Evolutionary conservation across 2,797 vertebrate species (phyloP).

Genomic region (Takifugu rubripes): DNA sequence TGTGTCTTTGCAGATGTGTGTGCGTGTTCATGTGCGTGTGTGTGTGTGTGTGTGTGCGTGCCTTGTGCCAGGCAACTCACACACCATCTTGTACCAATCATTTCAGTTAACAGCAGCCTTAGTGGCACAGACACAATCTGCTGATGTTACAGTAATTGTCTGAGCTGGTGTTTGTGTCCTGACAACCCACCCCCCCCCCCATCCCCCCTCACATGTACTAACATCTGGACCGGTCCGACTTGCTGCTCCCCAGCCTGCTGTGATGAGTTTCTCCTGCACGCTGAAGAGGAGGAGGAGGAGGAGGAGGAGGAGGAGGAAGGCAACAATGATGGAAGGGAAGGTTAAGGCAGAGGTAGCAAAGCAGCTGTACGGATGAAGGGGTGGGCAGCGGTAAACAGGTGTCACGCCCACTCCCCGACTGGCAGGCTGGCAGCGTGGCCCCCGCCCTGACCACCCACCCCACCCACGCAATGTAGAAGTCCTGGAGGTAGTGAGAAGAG

Average conservation of each 20-base stretch:
- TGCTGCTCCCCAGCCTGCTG: conserved; percentile 40
- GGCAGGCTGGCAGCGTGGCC: conserved; percentile 42
- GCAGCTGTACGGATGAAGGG: conserved; percentile 60
- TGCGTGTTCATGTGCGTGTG: neutral
- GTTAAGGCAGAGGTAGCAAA: conserved; percentile 37
- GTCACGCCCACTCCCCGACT: conserved; percentile 64
- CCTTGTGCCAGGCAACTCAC: conserved; percentile 26
- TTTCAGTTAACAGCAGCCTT: conserved; percentile 52
- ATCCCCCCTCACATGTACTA: conserved; percentile 22
- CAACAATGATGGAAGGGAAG: conserved; percentile 13
- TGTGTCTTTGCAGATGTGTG: conserved; percentile 19
- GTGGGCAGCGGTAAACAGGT: conserved; percentile 63
- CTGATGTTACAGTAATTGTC: conserved; percentile 66
- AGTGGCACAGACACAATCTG: conserved; percentile 77
- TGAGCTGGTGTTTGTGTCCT: conserved; percentile 51
- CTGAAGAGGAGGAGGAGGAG: conserved; percentile 21
- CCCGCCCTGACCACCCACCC: conserved; percentile 36
- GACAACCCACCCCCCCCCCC: conserved; percentile 44
- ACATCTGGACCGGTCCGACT: conserved; percentile 63
- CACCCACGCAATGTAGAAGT: conserved; percentile 44
- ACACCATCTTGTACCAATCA: conserved; percentile 52
- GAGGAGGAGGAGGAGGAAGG: conserved; percentile 18
- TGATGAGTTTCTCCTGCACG: conserved; percentile 30
- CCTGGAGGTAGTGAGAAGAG: conserved; percentile 35
- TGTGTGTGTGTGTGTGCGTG: conserved; percentile 15